These are phyloP conservation scores for Halictus ligatus DNA, from an alignment of 2,888 invertebrate species.

Conservation along the genomic window DNA sequence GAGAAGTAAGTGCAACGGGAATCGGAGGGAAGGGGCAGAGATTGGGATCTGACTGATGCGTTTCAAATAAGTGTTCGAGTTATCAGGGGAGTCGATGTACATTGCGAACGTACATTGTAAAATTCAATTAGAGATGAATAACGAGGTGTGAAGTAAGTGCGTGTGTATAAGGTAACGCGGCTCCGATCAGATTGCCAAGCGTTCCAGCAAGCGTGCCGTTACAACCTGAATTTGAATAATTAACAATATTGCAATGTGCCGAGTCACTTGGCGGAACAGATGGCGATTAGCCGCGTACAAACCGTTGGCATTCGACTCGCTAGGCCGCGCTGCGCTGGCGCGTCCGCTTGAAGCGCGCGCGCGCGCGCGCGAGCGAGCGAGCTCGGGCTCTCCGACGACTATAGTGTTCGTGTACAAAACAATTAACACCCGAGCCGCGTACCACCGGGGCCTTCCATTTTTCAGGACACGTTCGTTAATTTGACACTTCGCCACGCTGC, in stretches of 20 bases:
- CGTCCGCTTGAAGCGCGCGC: no score
- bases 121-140: conserved; percentile 48
- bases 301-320: conserved; percentile 64
- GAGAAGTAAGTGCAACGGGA: neutral
- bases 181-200: conserved; percentile 50
- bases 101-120: conserved; percentile 24
- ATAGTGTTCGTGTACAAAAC: conserved; percentile 71
- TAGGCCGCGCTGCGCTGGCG: conserved; percentile 10
- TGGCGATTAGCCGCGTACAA: conserved; percentile 68
- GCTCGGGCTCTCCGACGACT: neutral
- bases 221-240: conserved; percentile 58
- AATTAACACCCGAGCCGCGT: conserved; percentile 67
- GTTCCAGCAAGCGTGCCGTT: conserved; percentile 46
- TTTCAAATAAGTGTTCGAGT: neutral
- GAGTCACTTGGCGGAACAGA: conserved; percentile 68
- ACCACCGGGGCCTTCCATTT: conserved; percentile 61
- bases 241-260: conserved; percentile 64
- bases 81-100: conserved; percentile 10
- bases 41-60: neutral
- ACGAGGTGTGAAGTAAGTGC: conserved; percentile 37
- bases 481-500: conserved; percentile 59
- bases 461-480: conserved; percentile 69
- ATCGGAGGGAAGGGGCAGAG: neutral
- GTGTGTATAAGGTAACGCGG: conserved; percentile 36
- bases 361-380: neutral